Evolutionary conservation across 2,113 vertebrate species (phyloP).

Genomic region (Syngnathus scovelli): DNA sequence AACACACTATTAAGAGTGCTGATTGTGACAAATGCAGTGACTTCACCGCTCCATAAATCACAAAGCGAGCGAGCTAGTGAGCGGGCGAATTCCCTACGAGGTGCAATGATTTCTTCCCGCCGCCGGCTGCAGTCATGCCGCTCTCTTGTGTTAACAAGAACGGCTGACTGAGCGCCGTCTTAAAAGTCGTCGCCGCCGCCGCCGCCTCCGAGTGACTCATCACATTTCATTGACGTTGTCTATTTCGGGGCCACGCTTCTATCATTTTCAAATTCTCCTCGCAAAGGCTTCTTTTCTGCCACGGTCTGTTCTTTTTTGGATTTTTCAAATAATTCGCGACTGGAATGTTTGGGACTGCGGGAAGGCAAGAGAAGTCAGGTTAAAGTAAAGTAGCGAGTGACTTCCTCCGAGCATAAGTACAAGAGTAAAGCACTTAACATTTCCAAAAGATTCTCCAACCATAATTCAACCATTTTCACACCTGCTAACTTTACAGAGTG

Average conservation of each 20-base stretch:
- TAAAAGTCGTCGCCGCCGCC: slow-evolving; percentile 28
- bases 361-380: slow-evolving; percentile 38
- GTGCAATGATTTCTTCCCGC: slow-evolving; percentile 42
- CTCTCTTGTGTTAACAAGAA: slow-evolving; percentile 57
- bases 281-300: slow-evolving; percentile 29
- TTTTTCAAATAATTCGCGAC: slow-evolving; percentile 23
- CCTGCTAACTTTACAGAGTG: too few relatives aligned
- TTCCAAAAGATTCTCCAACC: background rate
- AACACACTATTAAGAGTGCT: slow-evolving; percentile 40
- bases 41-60: slow-evolving; percentile 54
- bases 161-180: slow-evolving; percentile 50
- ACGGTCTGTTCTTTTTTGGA: slow-evolving; percentile 19
- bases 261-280: slow-evolving; percentile 28
- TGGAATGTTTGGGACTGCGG: slow-evolving; percentile 36
- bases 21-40: slow-evolving; percentile 56
- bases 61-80: slow-evolving; percentile 8
- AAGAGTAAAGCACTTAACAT: background rate
- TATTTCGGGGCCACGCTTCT: slow-evolving; percentile 43
- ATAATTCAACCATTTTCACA: background rate
- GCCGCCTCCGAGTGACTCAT: slow-evolving; percentile 36
- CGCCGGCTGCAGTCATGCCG: slow-evolving; percentile 47
- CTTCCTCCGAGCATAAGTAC: slow-evolving; percentile 28
- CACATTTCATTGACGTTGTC: slow-evolving; percentile 42
- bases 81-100: slow-evolving; percentile 39
- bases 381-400: background rate